Base-by-base conservation (phyloP, 2,888 invertebrate genomes). In the Leptura quadrifasciata region DNA sequence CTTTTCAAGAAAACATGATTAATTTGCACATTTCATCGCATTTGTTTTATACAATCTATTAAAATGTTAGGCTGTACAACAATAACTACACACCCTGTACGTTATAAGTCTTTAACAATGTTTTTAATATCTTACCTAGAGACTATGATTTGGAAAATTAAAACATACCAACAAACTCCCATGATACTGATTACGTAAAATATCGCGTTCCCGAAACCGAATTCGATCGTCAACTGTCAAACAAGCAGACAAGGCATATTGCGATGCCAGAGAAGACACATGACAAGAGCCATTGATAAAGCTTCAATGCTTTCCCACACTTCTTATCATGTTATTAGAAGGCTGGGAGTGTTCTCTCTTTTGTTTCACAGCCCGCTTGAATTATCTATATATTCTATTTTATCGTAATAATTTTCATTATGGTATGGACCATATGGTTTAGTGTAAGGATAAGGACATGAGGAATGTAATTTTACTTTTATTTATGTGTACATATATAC, bases 321-420 rank as follows among this genome's bases (percentile, higher is more conserved):
- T 79, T 76, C 80, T 84, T 84, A 84, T 84, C 84, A 70, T 74
- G 55, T 75, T 78, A 80, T 74, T 79, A 77, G 76, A 75, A 78
- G 79, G 70, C 77, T 81, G 83, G 79, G 79, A 80, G 76, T 76
- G 79, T 74, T 77, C 78, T 75, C 76, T 80, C 77, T 79, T 80
- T 81, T 81, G 80, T 80, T 82, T 82, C 80, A 79, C 75, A 77
- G 61, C 75, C 72, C 68, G 73, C 77, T 70, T 75, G 10, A 61
- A 68, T 71, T 76, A 74, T 76, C 73, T 76, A 61, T 21, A 57
- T 52, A 20, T 72, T 63, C 52, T 72, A 52, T 71, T 58, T 71
- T 71, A 71, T 71, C 60, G 18, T 6, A 52, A 15, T 52, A 61
- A 69, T 35, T 60, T 61, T 61, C 61, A 60, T 71, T 47, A 71